Percentiles rank a stretch among this genome's conserved stretches.
Conservation (phyloP, 2,113 vertebrate genomes). For the Mionectes macconnelli region DNA sequence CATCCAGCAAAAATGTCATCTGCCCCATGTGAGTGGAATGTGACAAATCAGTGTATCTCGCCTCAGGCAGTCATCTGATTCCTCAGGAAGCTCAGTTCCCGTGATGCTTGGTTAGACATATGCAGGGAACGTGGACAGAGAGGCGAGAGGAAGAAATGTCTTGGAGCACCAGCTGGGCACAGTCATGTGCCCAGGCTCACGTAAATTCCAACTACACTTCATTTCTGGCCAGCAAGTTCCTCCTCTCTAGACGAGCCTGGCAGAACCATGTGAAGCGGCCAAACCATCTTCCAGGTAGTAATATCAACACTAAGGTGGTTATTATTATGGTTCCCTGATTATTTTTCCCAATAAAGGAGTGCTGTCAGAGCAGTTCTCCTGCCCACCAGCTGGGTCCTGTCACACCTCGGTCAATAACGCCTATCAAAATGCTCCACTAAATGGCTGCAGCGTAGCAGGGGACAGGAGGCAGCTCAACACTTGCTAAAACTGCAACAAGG, state of each 20-base stretch:
- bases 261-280: neutral
- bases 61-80: neutral
- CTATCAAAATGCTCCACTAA: neutral
- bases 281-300: neutral
- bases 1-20: constrained; percentile 4
- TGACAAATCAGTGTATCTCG: neutral
- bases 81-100: neutral
- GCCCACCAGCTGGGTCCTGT: neutral
- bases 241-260: neutral
- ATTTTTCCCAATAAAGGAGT: neutral
- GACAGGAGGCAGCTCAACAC: neutral
- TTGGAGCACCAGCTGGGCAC: neutral
- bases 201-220: neutral
- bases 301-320: neutral
- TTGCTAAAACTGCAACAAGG: neutral
- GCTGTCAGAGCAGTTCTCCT: neutral
- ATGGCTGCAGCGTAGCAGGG: neutral
- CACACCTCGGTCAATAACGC: neutral
- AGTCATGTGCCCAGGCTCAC: neutral
- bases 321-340: neutral
- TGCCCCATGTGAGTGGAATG: neutral
- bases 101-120: neutral
- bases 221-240: neutral
- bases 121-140: neutral
- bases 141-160: neutral